Base-by-base conservation (phyloP, 2,888 invertebrate species). In the Automeris io region DNA sequence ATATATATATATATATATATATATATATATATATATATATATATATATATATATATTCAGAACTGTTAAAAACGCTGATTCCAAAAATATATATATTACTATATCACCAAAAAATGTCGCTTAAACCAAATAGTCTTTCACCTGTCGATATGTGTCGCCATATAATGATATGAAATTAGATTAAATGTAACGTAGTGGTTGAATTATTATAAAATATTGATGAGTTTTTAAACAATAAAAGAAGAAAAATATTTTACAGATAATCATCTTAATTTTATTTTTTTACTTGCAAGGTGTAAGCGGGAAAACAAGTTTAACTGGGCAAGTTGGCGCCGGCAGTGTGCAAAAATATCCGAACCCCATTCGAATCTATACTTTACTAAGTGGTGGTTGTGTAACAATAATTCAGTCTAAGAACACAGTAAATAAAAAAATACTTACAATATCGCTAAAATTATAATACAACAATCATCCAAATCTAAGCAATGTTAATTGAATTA, bases 221-320 rank as follows among this genome's bases (percentile, higher is more conserved):
- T 21, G 9, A 21, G 6, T 18, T 5, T 3, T 12, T 33, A 1
- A 13, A 3, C 13, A 13, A 22, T 22, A n/a, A n/a, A n/a, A n/a
- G n/a, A n/a, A n/a, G n/a, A n/a, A 16, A 21, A n/a, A 8, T 6
- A n/a, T n/a, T 13, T 22, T 34, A 16, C 7, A 11, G 22, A 12
- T 23, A 3, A 18, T 8, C 22, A 39, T 34, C 29, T 22, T 29
- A 39, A 34, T 26, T 18, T 39, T 13, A 18, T 9, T 22, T 21
- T 33, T 12, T 31, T 26, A 26, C 22, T 34, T 34, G 39, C 31
- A 37, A 36, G 31, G 29, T 23, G 22, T 33, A 34, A 33, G 39
- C 34, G 29, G 39, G 18, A 26, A 35, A 39, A 39, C 39, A 22
- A 39, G 39, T 39, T 39, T 34, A 23, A 39, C 29, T 34, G 29